Conservation (phyloP, 1,140 invertebrate species). For the Dinothrombium tinctorium region DNA sequence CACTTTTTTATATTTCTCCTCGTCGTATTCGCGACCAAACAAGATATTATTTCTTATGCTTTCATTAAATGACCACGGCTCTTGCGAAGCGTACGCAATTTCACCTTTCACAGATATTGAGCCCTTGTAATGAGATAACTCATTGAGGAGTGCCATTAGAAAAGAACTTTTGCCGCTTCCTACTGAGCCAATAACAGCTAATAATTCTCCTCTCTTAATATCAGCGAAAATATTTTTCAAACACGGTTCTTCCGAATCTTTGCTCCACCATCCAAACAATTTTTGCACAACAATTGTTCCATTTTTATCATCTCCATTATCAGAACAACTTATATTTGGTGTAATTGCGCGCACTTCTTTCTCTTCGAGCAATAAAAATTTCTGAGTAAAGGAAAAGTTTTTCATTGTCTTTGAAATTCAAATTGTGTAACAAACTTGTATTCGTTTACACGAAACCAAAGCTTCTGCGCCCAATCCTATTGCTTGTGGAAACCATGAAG, state of each 20-base stretch:
- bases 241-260: not conserved
- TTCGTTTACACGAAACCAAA: slow-evolving; percentile 1
- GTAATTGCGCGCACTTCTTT: not conserved
- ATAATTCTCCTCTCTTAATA: slow-evolving; percentile 18
- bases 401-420: too few relatives aligned
- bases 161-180: slow-evolving; percentile 28
- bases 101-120: slow-evolving; percentile 18
- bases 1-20: slow-evolving; percentile 19
- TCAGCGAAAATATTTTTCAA: slow-evolving; percentile 15
- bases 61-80: slow-evolving; percentile 53
- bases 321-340: too few relatives aligned
- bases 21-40: slow-evolving; percentile 28
- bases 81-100: slow-evolving; percentile 72
- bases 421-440: too few relatives aligned
- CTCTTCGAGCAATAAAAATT: slow-evolving; percentile 5
- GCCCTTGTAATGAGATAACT: slow-evolving; percentile 25
- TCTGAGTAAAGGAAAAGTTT: too few relatives aligned
- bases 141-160: slow-evolving; percentile 30
- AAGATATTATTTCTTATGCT: slow-evolving; percentile 27
- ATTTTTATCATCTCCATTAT: too few relatives aligned
- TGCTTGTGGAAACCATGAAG: slow-evolving; percentile 6
- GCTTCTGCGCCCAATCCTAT: not conserved
- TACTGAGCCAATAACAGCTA: slow-evolving; percentile 25
- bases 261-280: not conserved
- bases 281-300: slow-evolving; percentile 3